Conservation (phyloP, 1,140 invertebrate genomes). For the Leptopilina clavipes region DNA sequence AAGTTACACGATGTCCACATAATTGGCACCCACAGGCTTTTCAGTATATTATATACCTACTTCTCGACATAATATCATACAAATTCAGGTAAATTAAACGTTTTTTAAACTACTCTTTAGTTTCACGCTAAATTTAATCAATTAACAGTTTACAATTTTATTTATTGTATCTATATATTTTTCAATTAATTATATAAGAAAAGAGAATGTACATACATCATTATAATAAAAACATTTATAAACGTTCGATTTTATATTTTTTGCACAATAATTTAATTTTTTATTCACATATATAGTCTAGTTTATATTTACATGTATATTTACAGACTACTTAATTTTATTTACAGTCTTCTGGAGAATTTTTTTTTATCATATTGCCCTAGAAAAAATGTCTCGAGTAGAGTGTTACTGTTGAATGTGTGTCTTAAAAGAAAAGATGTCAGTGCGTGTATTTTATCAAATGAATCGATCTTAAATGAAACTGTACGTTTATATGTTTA, state of each 20-base stretch:
- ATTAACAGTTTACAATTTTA: too few relatives aligned
- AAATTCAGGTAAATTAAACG: neutral
- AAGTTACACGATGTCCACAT: constrained; percentile 33
- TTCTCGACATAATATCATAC: neutral
- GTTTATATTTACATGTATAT: constrained; percentile 69
- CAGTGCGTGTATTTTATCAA: too few relatives aligned
- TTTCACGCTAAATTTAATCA: too few relatives aligned
- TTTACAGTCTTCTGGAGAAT: constrained; percentile 1
- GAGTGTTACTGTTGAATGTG: neutral
- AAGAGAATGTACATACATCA: neutral
- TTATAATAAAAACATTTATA: constrained; percentile 23
- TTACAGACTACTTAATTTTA: constrained; percentile 58
- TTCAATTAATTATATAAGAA: neutral
- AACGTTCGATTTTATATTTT: constrained; percentile 7
- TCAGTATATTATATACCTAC: neutral
- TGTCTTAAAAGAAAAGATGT: too few relatives aligned
- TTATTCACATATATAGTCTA: constrained; percentile 66
- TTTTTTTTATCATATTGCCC: neutral
- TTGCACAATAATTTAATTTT: constrained; percentile 66
- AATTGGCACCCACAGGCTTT: constrained; percentile 39
- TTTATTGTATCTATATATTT: neutral
- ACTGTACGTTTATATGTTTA: too few relatives aligned
- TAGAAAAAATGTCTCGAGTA: neutral
- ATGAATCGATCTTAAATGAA: too few relatives aligned
- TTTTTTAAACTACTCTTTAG: too few relatives aligned